These are phyloP conservation scores for Thumatha senex DNA, from an alignment of 2,888 invertebrate species.

Conservation along the genomic window DNA sequence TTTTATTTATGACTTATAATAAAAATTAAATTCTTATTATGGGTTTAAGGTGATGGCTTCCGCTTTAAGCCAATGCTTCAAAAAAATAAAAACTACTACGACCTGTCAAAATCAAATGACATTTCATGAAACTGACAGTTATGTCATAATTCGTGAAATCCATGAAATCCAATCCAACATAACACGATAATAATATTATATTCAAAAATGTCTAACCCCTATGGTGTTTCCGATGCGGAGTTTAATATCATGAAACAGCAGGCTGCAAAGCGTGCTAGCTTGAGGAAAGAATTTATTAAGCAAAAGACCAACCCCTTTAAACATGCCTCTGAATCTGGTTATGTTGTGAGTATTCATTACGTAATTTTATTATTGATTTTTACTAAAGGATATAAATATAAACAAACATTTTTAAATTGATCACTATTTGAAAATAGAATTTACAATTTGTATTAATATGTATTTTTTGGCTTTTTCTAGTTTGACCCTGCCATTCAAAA, in stretches of 20 bases:
- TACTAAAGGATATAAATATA: conserved; percentile 15
- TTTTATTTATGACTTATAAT: too few relatives aligned
- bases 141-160: not conserved
- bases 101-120: conserved; percentile 29
- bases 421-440: not conserved
- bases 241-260: conserved; percentile 83
- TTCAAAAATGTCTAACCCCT: conserved; percentile 69
- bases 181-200: too few relatives aligned
- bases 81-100: too few relatives aligned
- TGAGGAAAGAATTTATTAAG: conserved; percentile 89
- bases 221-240: conserved; percentile 80
- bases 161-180: not conserved
- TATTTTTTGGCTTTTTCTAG: conserved; percentile 69
- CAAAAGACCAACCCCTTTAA: conserved; percentile 88
- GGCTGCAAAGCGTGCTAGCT: conserved; percentile 81
- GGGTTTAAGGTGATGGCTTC: too few relatives aligned
- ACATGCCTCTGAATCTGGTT: conserved; percentile 87
- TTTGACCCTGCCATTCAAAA: conserved; percentile 91
- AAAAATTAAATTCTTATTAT: too few relatives aligned
- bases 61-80: too few relatives aligned
- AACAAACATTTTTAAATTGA: not conserved
- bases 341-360: conserved; percentile 86
- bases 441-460: too few relatives aligned
- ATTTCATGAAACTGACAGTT: not conserved
- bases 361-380: conserved; percentile 54